These are phyloP conservation scores for Ophiothrix spiculata DNA, from an alignment of 35 echinoderm and acorn worm genomes.

Conservation along the genomic window DNA sequence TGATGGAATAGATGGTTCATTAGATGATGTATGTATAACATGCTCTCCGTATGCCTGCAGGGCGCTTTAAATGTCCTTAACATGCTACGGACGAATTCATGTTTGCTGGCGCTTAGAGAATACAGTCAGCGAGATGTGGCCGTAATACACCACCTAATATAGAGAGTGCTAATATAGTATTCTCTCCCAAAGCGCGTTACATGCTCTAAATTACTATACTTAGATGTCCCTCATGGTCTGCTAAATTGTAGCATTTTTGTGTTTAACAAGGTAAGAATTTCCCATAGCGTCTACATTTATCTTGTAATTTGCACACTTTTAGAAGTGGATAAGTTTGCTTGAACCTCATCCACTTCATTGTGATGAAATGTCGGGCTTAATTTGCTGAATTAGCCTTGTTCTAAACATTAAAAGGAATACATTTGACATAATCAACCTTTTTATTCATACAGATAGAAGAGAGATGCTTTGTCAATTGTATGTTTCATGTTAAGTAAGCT, in stretches of 20 bases:
- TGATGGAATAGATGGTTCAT: too few species aligned
- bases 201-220: constrained; percentile 1
- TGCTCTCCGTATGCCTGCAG: background rate
- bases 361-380: background rate
- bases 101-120: background rate
- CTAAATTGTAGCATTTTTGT: constrained; percentile 10
- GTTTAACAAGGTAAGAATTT: constrained; percentile 13
- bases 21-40: too few species aligned
- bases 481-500: background rate
- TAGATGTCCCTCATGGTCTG: background rate
- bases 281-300: background rate
- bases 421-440: background rate
- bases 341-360: constrained; percentile 2
- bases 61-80: background rate
- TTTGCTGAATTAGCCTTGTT: constrained; percentile 5
- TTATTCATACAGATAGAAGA: background rate
- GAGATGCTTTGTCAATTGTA: too few species aligned
- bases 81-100: constrained; percentile 6
- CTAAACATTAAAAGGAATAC: background rate
- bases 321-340: background rate
- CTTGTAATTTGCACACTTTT: background rate
- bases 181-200: background rate
- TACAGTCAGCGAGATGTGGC: background rate
- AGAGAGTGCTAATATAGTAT: background rate
- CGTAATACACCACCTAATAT: constrained; percentile 6